Percentiles rank a stretch among this genome's conserved stretches.
These are phyloP conservation scores for Caenorhabditis sp. DNA, from an alignment of 2,888 invertebrate species.

Conservation along the genomic window DNA sequence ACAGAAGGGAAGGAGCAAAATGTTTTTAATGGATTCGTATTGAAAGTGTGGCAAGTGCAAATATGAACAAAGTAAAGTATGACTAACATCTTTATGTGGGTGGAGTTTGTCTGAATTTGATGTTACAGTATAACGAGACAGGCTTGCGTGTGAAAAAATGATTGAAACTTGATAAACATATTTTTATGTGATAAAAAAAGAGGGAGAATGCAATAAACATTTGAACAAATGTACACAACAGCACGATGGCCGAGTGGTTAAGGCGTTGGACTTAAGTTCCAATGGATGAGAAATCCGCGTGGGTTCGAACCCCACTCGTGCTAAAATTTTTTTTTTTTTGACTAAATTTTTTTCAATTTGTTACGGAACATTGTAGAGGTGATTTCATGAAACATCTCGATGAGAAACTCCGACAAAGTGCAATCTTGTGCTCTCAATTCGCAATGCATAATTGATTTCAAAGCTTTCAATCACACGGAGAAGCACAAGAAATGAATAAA, in stretches of 20 bases:
- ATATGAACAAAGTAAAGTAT: not conserved
- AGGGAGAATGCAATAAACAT: not conserved
- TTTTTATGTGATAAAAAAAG: not conserved
- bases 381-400: not conserved
- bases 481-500: constrained; percentile 21
- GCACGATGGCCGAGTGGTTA: constrained; percentile 76
- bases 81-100: not conserved
- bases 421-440: not conserved
- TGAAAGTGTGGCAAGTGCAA: not conserved
- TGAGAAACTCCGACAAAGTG: not conserved
- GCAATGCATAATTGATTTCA: not conserved
- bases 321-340: constrained; percentile 28
- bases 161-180: not conserved
- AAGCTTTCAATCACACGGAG: not conserved
- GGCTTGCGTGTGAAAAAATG: no score
- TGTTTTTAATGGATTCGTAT: not conserved
- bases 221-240: not conserved
- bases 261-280: constrained; percentile 78
- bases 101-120: not conserved
- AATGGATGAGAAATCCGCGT: constrained; percentile 54
- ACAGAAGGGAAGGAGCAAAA: not conserved
- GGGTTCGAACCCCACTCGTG: constrained; percentile 59
- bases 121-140: no score
- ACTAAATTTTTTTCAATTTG: no score
- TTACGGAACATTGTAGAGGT: no score